phyloP scores from a whole-genome alignment of 2,797 vertebrate species.

The Xiphorhynchus erythropygius region DNA sequence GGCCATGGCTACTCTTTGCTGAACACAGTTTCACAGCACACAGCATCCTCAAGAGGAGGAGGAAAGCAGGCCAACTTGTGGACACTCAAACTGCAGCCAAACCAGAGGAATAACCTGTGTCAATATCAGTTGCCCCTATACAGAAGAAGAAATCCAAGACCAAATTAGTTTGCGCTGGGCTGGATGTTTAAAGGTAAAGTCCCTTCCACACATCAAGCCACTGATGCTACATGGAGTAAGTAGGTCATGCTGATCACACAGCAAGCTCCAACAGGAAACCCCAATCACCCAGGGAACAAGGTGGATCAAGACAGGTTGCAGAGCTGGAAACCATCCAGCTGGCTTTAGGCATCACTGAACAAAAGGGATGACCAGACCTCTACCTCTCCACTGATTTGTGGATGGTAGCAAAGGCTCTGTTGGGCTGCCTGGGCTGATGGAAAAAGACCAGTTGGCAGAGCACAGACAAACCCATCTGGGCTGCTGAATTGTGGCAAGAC shows the following conservation, averaged over 20 bases:
- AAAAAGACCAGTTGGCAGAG: not conserved
- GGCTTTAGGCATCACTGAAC: not conserved
- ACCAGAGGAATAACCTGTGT: not conserved
- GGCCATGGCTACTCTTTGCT: not conserved
- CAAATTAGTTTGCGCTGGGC: not conserved
- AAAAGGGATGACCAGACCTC: not conserved
- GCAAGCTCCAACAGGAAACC: not conserved
- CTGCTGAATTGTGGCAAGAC: not conserved
- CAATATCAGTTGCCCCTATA: fast-evolving
- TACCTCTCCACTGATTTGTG: not conserved
- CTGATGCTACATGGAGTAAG: not conserved
- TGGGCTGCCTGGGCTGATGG: not conserved
- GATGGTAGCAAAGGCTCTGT: not conserved
- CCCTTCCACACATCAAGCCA: not conserved
- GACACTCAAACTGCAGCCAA: not conserved
- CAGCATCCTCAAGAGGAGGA: not conserved
- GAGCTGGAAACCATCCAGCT: not conserved
- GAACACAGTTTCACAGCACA: not conserved
- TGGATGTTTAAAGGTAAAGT: not conserved
- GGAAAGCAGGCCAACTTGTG: not conserved
- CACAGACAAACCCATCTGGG: not conserved
- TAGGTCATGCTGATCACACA: not conserved
- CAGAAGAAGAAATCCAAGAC: not conserved
- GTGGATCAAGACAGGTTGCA: not conserved
- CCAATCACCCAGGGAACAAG: not conserved